These are phyloP conservation scores for Incurvaria masculella DNA, from an alignment of 2,888 invertebrate species.

Conservation along the genomic window DNA sequence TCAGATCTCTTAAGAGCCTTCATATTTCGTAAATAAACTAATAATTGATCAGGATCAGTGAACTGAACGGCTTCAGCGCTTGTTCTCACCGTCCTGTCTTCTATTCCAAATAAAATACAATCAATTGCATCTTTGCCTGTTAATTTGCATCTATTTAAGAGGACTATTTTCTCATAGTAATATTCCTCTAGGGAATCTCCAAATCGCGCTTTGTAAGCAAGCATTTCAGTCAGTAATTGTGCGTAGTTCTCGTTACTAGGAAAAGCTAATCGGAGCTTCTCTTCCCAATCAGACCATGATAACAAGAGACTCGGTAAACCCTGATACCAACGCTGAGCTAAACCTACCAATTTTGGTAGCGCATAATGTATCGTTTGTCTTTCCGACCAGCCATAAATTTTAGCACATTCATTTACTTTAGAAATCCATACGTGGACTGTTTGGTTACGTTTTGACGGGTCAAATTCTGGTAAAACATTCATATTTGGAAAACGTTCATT, in stretches of 20 bases:
- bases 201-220: conserved; percentile 12
- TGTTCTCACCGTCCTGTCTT: conserved; percentile 6
- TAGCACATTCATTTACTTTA: not conserved
- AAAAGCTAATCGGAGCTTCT: conserved; percentile 17
- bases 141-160: conserved; percentile 12
- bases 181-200: conserved; percentile 15
- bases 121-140: conserved; percentile 11
- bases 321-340: conserved; percentile 5
- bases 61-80: conserved; percentile 8
- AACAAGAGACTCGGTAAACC: conserved; percentile 15
- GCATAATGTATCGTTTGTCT: not conserved
- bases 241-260: conserved; percentile 19
- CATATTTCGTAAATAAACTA: not conserved
- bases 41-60: conserved; percentile 3
- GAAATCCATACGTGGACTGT: not conserved
- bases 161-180: conserved; percentile 10
- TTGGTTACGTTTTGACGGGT: not conserved
- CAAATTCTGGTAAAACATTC: no score
- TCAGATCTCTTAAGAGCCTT: no score
- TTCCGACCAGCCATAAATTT: not conserved
- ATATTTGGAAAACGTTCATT: no score
- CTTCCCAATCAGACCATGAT: conserved; percentile 20
- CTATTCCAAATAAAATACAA: conserved; percentile 10
- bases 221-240: conserved; percentile 18
- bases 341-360: not conserved